A percentile compares a stretch with the other conserved stretches of the same genome.
phyloP scores from a whole-genome alignment of 1,140 invertebrate species.

The Cyclargus thomasi region DNA sequence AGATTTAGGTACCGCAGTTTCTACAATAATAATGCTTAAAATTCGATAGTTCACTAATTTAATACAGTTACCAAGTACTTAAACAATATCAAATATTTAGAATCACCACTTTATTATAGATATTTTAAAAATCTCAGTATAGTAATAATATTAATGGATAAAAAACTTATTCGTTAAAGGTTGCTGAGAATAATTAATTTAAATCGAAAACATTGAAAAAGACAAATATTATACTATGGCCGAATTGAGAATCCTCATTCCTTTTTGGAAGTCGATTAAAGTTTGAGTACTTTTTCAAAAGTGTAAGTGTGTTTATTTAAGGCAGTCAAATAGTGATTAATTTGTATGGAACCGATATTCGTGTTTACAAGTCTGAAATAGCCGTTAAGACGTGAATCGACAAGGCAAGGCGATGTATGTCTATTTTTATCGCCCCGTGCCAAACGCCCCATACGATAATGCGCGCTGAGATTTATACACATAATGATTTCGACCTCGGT shows the following conservation, averaged over 20 bases:
- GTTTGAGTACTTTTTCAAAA: too few relatives aligned
- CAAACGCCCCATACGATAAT: conserved; percentile 36
- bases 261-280: too few relatives aligned
- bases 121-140: too few relatives aligned
- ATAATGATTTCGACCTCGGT: conserved; percentile 40
- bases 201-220: too few relatives aligned
- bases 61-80: not conserved
- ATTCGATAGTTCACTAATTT: not conserved
- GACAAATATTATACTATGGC: too few relatives aligned
- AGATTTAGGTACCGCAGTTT: not conserved
- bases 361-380: conserved; percentile 35
- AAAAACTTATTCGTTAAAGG: too few relatives aligned
- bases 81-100: not conserved
- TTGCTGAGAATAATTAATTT: too few relatives aligned
- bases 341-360: not conserved
- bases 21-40: not conserved
- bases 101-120: too few relatives aligned
- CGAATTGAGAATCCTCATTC: too few relatives aligned
- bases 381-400: conserved; percentile 52
- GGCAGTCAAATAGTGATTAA: not conserved
- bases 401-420: conserved; percentile 44
- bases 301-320: not conserved
- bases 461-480: conserved; percentile 50
- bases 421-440: conserved; percentile 59
- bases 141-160: too few relatives aligned